Base-by-base conservation (phyloP, 2,888 invertebrate species). In the Tinea semifulvella region DNA sequence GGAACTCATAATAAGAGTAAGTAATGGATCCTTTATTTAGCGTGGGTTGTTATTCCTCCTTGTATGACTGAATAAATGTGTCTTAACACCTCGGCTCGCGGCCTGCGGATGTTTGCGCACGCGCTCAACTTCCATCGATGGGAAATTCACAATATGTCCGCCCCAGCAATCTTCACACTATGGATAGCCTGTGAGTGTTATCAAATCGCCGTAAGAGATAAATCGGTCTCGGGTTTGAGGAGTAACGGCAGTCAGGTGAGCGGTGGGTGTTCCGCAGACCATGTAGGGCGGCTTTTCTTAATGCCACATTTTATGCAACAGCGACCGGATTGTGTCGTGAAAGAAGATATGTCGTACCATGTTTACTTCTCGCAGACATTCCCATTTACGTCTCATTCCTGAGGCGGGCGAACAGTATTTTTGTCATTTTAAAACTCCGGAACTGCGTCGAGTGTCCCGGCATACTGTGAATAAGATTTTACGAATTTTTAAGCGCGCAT, bases 401-500 rank as follows among this genome's bases (percentile, higher is more conserved):
- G 62, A 59, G 55, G 51, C 49, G 50, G 54, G 48, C 53, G 56
- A 60, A 65, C 70, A 67, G 68, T 79, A 75, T 68, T 59, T 75
- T 76, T 69, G 57, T 63, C 59, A 75, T 63, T 77, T 77, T 75
- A 76, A 77, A 70, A 68, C 70, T 63, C 63, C 57, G 62, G 57
- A 65, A 59, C 63, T 61, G 61, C 54, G 58, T 48, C 57, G 65
- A 63, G 67, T 69, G 68, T 68, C 67, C 63, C 53, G 58, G 51
- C 49, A 56, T 11, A 44, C 50, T 56, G 58, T 75, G 72, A 76
- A 67, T 77, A 75, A 76, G 76, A 72, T 68, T 71, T 77, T 71
- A 77, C 68, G 70, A 70, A 76, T 72, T 73, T 71, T 76, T 71
- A 71, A 77, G 73, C 49, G 61, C 62, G 56, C 63, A 73, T 76